Conservation (phyloP, 30 jellyfish, hydroid and myxozoan species). For the Aurelia coerulea region DNA sequence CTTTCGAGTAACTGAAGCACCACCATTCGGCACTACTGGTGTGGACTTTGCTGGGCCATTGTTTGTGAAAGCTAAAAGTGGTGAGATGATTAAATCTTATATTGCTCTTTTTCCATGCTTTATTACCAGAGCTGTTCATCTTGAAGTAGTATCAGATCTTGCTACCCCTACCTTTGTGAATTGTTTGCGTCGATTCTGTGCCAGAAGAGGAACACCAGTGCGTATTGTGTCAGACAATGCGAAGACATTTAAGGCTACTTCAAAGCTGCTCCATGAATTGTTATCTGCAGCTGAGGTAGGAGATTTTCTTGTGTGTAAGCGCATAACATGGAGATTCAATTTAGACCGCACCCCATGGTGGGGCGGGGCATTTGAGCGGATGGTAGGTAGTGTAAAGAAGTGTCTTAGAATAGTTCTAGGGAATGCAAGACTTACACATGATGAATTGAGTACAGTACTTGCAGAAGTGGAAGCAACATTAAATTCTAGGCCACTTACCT, state of each 20-base stretch:
- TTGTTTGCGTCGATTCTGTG: slow-evolving; percentile 14
- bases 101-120: slow-evolving; percentile 42
- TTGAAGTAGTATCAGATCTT: slow-evolving; percentile 34
- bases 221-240: slow-evolving; percentile 55
- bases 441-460: slow-evolving; percentile 9
- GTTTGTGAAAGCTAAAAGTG: slow-evolving; percentile 8
- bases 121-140: slow-evolving; percentile 49
- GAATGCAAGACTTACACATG: slow-evolving; percentile 14
- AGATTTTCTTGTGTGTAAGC: background rate
- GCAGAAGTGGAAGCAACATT: slow-evolving; percentile 20
- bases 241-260: slow-evolving; percentile 36
- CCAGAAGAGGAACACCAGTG: slow-evolving; percentile 54
- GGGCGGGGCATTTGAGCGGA: slow-evolving; percentile 13
- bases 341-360: slow-evolving; percentile 15
- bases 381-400: slow-evolving; percentile 26
- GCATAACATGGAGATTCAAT: slow-evolving; percentile 10
- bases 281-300: background rate
- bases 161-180: slow-evolving; percentile 13
- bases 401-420: slow-evolving; percentile 5
- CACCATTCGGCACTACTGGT: slow-evolving; percentile 52
- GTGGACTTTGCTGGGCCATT: slow-evolving; percentile 66
- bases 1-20: slow-evolving; percentile 48
- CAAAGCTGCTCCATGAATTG: background rate
- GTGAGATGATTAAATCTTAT: slow-evolving; percentile 16
- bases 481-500: slow-evolving; percentile 15